Evolutionary conservation across 2,113 vertebrate species (phyloP).

Genomic region (Vulpes vulpes): DNA sequence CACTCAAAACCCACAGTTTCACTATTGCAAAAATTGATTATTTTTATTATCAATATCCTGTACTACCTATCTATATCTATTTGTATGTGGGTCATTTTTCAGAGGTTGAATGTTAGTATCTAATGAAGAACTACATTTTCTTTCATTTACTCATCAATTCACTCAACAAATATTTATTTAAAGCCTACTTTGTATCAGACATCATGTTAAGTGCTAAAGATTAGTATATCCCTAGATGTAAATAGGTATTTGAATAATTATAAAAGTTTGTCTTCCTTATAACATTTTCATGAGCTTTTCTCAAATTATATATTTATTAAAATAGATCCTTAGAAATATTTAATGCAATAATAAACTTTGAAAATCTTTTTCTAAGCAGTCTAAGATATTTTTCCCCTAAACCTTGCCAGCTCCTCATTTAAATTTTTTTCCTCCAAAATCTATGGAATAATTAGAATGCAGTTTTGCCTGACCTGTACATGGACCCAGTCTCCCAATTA

Average conservation of each 20-base stretch:
- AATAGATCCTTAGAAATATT: background rate
- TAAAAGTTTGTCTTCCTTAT: background rate
- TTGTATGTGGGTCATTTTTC: background rate
- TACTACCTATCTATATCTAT: background rate
- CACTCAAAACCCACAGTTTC: background rate
- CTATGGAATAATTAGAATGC: background rate
- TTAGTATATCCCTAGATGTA: background rate
- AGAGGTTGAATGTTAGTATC: background rate
- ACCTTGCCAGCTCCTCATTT: background rate
- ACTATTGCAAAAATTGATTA: background rate
- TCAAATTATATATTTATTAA: background rate
- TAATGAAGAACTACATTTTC: background rate
- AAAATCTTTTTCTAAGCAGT: constrained; percentile 4
- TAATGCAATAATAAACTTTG: background rate
- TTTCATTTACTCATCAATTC: background rate
- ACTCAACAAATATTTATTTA: background rate
- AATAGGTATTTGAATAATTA: background rate
- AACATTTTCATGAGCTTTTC: background rate
- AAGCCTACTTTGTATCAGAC: background rate
- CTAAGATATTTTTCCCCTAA: background rate
- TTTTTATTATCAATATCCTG: background rate
- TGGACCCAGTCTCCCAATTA: constrained; percentile 14
- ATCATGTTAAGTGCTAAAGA: background rate
- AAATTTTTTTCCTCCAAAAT: constrained; percentile 12
- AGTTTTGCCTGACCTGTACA: background rate